phyloP scores from a whole-genome alignment of 2,888 invertebrate genomes.

The Drosophila mettleri region DNA sequence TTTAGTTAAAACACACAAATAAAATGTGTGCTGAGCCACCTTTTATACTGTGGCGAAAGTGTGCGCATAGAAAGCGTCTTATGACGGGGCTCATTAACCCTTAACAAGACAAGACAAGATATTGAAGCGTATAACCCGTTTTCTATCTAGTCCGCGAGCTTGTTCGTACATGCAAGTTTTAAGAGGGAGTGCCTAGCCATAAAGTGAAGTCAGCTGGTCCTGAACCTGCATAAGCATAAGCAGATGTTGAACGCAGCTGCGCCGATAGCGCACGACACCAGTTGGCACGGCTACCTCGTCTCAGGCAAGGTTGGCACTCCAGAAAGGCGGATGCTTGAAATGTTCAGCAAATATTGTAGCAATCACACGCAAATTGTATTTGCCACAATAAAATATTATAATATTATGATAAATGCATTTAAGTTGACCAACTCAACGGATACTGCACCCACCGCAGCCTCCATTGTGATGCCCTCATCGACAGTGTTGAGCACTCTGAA shows the following conservation, averaged over 20 bases:
- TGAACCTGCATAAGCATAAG: background rate
- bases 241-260: slow-evolving; percentile 22
- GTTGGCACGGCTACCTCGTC: slow-evolving; percentile 23
- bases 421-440: slow-evolving; percentile 30
- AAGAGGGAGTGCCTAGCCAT: slow-evolving; percentile 5
- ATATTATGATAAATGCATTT: slow-evolving; percentile 40
- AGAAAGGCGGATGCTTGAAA: slow-evolving; percentile 7
- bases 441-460: slow-evolving; percentile 1
- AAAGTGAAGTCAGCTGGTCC: too few species aligned
- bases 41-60: slow-evolving; percentile 2
- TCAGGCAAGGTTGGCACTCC: background rate
- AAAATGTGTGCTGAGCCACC: background rate
- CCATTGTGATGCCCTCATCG: background rate
- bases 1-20: background rate
- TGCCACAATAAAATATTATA: slow-evolving; percentile 31
- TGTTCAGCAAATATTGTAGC: slow-evolving; percentile 26
- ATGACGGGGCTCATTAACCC: slow-evolving; percentile 26
- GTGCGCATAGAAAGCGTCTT: slow-evolving; percentile 1
- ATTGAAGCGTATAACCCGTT: background rate
- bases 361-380: slow-evolving; percentile 37
- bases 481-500: slow-evolving; percentile 35
- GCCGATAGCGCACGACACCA: slow-evolving; percentile 58
- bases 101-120: background rate
- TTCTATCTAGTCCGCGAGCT: background rate
- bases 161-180: background rate